Conservation (phyloP, 2,113 vertebrate species). For the Neotragus moschatus region DNA sequence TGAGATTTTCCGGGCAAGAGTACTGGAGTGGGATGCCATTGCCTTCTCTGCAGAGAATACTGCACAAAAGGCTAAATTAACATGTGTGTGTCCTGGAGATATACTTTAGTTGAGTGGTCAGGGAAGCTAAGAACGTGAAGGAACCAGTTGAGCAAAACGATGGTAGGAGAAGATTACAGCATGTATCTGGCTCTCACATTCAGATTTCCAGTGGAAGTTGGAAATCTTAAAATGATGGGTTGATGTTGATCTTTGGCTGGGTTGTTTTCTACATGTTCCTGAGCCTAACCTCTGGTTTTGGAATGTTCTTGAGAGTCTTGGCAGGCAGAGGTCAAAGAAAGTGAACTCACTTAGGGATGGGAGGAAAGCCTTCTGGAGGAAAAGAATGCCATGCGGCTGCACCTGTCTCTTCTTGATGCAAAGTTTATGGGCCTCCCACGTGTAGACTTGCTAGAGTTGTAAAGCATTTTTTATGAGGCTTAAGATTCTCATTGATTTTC, state of each 20-base stretch:
- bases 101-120: background rate
- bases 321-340: background rate
- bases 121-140: background rate
- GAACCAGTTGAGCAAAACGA: background rate
- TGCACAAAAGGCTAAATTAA: background rate
- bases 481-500: background rate
- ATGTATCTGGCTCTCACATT: background rate
- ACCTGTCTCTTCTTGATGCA: background rate
- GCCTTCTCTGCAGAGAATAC: no score
- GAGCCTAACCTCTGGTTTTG: background rate
- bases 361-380: background rate
- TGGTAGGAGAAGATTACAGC: background rate
- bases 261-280: background rate
- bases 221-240: background rate
- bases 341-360: background rate
- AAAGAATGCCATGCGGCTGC: background rate
- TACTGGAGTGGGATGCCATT: no score
- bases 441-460: background rate
- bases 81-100: background rate
- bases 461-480: background rate
- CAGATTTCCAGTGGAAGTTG: background rate
- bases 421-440: background rate
- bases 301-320: background rate
- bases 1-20: no score
- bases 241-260: background rate